Conservation (phyloP, 2,113 vertebrate genomes). For the Corynorhinus townsendii region DNA sequence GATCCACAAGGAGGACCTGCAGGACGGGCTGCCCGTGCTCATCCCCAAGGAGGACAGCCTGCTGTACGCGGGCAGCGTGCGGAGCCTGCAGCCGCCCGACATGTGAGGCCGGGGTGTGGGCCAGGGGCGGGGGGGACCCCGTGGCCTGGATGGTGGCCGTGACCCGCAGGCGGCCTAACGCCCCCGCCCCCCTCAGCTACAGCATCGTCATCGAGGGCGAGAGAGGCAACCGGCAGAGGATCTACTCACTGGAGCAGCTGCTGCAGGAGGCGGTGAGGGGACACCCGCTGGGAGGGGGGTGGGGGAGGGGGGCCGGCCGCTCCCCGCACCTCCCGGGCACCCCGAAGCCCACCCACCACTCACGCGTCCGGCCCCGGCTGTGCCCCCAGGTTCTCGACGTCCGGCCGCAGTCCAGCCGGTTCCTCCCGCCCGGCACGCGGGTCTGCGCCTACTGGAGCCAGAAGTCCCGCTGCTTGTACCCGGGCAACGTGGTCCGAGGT, state of each 20-base stretch:
- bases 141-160: fast-evolving
- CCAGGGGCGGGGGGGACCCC: not conserved
- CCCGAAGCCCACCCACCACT: not conserved
- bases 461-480: constrained; percentile 94
- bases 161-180: not conserved
- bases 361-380: fast-evolving
- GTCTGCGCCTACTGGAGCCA: constrained; percentile 98
- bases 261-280: constrained; percentile 93
- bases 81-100: constrained; percentile 89
- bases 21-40: constrained; percentile 92
- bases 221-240: constrained; percentile 91
- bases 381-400: constrained; percentile 89
- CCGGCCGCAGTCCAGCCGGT: constrained; percentile 85
- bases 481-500: constrained; percentile 92
- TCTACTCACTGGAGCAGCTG: constrained; percentile 96
- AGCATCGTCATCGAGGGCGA: constrained; percentile 94
- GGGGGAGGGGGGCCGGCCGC: not conserved
- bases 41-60: constrained; percentile 96
- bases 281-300: not conserved
- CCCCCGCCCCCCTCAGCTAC: constrained; percentile 81
- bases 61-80: constrained; percentile 91
- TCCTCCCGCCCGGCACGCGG: constrained; percentile 87
- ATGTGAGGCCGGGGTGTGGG: constrained; percentile 82
- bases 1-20: constrained; percentile 90
- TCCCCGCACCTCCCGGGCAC: fast-evolving